Evolutionary conservation across 2,888 invertebrate genomes (phyloP).

Genomic region (Chrysina gloriosa): DNA sequence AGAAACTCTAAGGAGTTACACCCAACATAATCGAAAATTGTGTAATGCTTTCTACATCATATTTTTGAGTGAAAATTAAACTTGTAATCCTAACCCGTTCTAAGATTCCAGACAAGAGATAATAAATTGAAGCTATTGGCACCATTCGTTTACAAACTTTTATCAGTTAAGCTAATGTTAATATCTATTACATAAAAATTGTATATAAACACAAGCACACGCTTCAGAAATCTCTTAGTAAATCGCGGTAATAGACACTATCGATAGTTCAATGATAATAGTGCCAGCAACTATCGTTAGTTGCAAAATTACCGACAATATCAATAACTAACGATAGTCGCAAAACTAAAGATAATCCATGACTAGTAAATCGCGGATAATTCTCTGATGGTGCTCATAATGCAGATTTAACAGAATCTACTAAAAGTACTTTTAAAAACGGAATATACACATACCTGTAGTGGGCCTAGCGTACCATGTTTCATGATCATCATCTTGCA

Average conservation of each 20-base stretch:
- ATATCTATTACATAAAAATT: slow-evolving; percentile 3
- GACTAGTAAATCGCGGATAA: too few species aligned
- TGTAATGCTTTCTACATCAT: neutral
- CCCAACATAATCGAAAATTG: too few species aligned
- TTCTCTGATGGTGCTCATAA: too few species aligned
- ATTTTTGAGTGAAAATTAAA: neutral
- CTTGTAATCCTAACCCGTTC: neutral
- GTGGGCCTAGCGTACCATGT: slow-evolving; percentile 12
- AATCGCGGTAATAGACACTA: too few species aligned
- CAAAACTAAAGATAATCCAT: too few species aligned
- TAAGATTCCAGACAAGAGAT: neutral
- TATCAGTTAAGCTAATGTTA: neutral
- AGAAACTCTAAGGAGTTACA: too few species aligned
- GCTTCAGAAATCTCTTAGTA: neutral
- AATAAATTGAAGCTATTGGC: slow-evolving; percentile 19
- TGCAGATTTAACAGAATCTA: too few species aligned
- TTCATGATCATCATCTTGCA: slow-evolving; percentile 21
- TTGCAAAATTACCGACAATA: too few species aligned
- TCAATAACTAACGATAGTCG: too few species aligned
- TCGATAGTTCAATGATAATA: too few species aligned
- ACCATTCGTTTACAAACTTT: slow-evolving; percentile 6
- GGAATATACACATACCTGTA: slow-evolving; percentile 14
- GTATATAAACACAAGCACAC: neutral
- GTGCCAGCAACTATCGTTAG: too few species aligned
- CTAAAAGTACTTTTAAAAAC: neutral